Evolutionary conservation across 2,797 vertebrate species (phyloP), one percentile per base, ranked within the genome.

Genomic region (Sternarchorhynchus goeldii): DNA sequence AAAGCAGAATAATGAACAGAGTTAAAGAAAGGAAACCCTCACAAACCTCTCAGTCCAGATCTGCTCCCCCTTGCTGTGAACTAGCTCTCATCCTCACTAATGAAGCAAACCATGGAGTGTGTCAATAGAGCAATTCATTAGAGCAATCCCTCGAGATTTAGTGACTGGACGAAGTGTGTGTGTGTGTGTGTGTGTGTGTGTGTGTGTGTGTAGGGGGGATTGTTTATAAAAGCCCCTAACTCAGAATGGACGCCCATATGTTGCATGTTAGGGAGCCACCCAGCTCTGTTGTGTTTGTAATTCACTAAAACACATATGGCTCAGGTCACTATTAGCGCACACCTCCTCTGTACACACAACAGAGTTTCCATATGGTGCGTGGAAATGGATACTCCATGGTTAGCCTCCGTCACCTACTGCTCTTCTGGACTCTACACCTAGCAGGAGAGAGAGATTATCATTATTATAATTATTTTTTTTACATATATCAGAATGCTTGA

Each of bases 351-450:
- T 92, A 92, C 91, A 93, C 93, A 91, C 94, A 94, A 93, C 93
- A 92, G 90, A 92, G 94, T 94, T 94, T 95, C 95, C 95, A 96
- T 96, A 94, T 94, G 94, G 94, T 91, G 92, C 90, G 67, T 85
- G 82, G 79, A 84, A 82, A 84, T 85, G 82, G 79, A 81, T 80
- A 84, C 81, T 70, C 78, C 77, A 83, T 77, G 78, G 77, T 83
- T 81, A 94, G 93, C 93, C 94, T 94, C 92, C 93, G 75, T 81
- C 77, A 71, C 83, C 81, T 72, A 80, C 64, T 63, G 81, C 63
- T 83, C 73, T 65, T 8, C 57, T 81, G 76, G 72, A 81, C 69
- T 57, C 78, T 73, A 31, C 70, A 34, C 71, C 56, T 62, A 77
- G 70, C 74, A 53, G 65, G 14, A 56, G 25, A 64, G n/a, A 77